Evolutionary conservation across 2,888 invertebrate species (phyloP).

Genomic region (Sericinus montela): DNA sequence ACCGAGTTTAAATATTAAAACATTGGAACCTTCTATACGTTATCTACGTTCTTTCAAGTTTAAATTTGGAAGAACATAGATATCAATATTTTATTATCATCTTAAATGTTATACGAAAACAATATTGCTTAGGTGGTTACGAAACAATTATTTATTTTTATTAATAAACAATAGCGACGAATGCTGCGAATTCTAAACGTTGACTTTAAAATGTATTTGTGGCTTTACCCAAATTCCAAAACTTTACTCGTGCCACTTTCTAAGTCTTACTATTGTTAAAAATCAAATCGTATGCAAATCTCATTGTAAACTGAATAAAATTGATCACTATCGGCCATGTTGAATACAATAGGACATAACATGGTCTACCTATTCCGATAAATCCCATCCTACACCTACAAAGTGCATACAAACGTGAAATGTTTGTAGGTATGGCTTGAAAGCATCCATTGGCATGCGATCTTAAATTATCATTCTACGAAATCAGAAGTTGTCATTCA

Average conservation of each 20-base stretch:
- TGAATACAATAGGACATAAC: constrained; percentile 45
- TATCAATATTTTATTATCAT: too few relatives aligned
- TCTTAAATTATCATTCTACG: constrained; percentile 50
- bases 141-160: too few relatives aligned
- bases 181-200: background rate
- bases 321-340: constrained; percentile 41
- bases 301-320: constrained; percentile 42
- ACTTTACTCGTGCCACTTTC: constrained; percentile 22
- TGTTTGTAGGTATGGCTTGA: constrained; percentile 28
- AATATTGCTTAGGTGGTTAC: too few relatives aligned
- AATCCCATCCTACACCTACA: constrained; percentile 29
- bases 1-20: too few relatives aligned
- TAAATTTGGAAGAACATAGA: too few relatives aligned
- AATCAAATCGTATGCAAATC: constrained; percentile 34
- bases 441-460: constrained; percentile 32
- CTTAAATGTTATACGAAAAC: too few relatives aligned
- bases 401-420: constrained; percentile 10
- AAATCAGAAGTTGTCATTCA: constrained; percentile 41
- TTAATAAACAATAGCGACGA: too few relatives aligned
- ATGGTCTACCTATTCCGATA: constrained; percentile 37
- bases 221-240: constrained; percentile 12
- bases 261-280: constrained; percentile 24
- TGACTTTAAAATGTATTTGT: constrained; percentile 5
- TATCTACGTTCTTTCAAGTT: too few relatives aligned
- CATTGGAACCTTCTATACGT: too few relatives aligned